Conservation (phyloP, 2,797 vertebrate genomes). For the Eleutherodactylus coqui region DNA sequence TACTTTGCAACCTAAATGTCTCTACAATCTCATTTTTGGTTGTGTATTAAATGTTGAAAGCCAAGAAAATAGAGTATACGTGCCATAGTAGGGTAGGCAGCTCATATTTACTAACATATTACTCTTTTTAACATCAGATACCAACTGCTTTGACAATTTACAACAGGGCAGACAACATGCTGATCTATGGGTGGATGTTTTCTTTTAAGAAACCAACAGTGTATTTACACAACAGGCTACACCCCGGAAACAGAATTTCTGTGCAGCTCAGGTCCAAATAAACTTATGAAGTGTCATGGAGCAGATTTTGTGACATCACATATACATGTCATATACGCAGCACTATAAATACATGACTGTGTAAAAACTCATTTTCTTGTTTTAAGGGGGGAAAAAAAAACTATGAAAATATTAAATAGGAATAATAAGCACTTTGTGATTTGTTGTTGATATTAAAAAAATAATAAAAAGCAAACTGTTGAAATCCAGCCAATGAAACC, state of each 20-base stretch:
- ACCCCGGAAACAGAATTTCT: not conserved
- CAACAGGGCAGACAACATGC: not conserved
- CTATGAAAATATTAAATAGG: slow-evolving; percentile 44
- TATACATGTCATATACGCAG: not conserved
- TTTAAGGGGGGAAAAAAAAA: not conserved
- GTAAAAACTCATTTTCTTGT: not conserved
- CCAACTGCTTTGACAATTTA: not conserved
- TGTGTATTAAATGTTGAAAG: not conserved
- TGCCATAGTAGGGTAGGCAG: not conserved
- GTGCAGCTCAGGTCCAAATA: not conserved
- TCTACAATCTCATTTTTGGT: too few relatives aligned
- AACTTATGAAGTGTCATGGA: not conserved
- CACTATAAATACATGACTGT: not conserved
- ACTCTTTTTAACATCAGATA: not conserved
- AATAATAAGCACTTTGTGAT: slow-evolving; percentile 62
- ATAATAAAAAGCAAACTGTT: slow-evolving; percentile 19
- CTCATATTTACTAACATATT: not conserved
- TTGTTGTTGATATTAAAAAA: slow-evolving; percentile 62
- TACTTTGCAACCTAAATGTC: not conserved
- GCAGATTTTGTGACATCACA: not conserved
- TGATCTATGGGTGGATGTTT: not conserved
- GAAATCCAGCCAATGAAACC: slow-evolving; percentile 39
- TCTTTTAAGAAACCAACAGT: not conserved
- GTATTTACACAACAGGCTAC: not conserved
- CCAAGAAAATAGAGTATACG: not conserved